A percentile compares a stretch with the other conserved stretches of the same genome.
Conservation (phyloP, 2,113 vertebrate genomes). For the Anguilla japonica region DNA sequence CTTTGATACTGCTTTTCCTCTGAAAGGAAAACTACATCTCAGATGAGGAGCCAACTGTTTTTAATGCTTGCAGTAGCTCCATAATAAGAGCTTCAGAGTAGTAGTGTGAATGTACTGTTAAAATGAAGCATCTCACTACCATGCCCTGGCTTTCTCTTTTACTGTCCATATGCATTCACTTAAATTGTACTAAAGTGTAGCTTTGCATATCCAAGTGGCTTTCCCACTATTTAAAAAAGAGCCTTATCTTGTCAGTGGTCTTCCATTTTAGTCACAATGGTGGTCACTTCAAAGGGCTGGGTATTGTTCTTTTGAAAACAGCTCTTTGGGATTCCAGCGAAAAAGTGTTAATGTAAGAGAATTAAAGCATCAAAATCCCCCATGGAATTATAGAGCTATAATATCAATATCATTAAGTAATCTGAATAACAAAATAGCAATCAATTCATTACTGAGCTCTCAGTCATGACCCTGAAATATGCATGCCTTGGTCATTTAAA, state of each 20-base stretch:
- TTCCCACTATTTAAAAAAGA: background rate
- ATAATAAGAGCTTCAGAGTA: background rate
- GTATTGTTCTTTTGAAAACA: background rate
- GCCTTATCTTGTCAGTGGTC: background rate
- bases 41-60: background rate
- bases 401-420: constrained; percentile 14
- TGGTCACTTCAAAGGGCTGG: background rate
- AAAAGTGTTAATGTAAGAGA: background rate
- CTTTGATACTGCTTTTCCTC: background rate
- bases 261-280: background rate
- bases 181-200: background rate
- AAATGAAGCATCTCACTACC: background rate
- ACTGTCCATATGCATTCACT: background rate
- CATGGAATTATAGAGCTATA: background rate
- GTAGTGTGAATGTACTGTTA: background rate
- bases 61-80: background rate
- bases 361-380: background rate
- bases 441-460: background rate
- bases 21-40: background rate
- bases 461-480: background rate
- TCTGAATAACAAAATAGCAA: constrained; percentile 4
- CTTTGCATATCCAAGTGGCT: background rate
- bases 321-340: background rate
- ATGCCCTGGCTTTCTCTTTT: background rate
- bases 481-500: background rate